phyloP scores from a whole-genome alignment of 2,113 vertebrate genomes.

The Apteryx mantelli region DNA sequence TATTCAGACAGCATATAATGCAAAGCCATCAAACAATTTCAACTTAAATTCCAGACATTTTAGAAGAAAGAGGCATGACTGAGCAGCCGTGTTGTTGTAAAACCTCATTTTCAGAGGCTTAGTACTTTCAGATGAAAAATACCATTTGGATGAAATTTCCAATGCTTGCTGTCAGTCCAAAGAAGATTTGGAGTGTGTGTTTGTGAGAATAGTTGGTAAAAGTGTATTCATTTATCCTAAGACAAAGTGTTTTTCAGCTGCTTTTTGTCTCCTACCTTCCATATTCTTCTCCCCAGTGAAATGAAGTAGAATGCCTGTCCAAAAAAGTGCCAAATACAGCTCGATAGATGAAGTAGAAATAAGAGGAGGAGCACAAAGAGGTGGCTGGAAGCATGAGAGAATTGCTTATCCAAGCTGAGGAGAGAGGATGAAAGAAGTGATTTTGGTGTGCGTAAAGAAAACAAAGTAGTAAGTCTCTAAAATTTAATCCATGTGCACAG shows the following conservation, averaged over 20 bases:
- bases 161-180: neutral
- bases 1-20: slow-evolving; percentile 40
- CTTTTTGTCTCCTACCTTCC: neutral
- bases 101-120: slow-evolving; percentile 50
- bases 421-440: neutral
- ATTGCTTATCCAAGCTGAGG: neutral
- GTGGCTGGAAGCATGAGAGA: neutral
- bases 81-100: neutral
- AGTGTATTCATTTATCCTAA: slow-evolving; percentile 11
- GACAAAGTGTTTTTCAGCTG: neutral
- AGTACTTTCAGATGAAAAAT: slow-evolving; percentile 13
- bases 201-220: slow-evolving; percentile 15
- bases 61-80: neutral
- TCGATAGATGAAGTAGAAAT: neutral
- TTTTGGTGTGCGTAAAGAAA: neutral
- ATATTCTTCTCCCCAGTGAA: neutral
- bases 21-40: slow-evolving; percentile 37
- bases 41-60: slow-evolving; percentile 23
- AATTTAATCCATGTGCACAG: neutral
- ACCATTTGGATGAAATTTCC: neutral
- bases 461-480: neutral
- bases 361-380: neutral
- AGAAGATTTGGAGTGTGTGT: neutral
- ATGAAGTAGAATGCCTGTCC: neutral
- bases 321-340: neutral